A percentile compares a stretch with the other conserved stretches of the same genome.
Conservation (phyloP, 2,797 vertebrate genomes). For the Cryptoblepharus egeriae region DNA sequence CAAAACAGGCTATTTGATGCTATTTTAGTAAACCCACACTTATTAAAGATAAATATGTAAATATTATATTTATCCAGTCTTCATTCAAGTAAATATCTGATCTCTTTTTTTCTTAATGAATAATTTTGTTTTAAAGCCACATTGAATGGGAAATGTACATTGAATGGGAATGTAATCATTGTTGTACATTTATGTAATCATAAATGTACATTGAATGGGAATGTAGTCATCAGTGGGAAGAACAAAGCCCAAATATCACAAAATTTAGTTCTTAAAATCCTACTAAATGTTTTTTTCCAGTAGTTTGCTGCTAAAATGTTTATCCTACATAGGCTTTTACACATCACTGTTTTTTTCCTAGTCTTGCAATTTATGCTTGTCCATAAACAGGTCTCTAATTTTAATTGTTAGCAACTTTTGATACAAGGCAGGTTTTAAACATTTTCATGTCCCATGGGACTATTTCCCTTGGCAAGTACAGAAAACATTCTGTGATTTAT, state of each 20-base stretch:
- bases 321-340: slow-evolving; percentile 64
- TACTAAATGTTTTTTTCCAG: slow-evolving; percentile 44
- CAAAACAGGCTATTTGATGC: background rate
- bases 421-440: slow-evolving; percentile 74
- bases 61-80: background rate
- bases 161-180: slow-evolving; percentile 49
- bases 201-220: slow-evolving; percentile 45
- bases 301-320: slow-evolving; percentile 57
- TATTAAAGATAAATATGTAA: background rate
- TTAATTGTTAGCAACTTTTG: slow-evolving; percentile 77
- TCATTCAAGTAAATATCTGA: background rate
- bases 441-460: slow-evolving; percentile 72
- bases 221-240: slow-evolving; percentile 41
- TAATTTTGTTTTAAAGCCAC: slow-evolving; percentile 11
- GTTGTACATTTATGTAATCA: too few relatives aligned
- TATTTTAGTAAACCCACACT: background rate
- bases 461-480: slow-evolving; percentile 75
- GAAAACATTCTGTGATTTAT: slow-evolving; percentile 77
- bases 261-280: slow-evolving; percentile 54
- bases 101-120: background rate
- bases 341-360: slow-evolving; percentile 61
- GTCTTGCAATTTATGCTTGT: slow-evolving; percentile 72
- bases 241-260: background rate
- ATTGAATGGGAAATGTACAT: slow-evolving; percentile 41
- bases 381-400: slow-evolving; percentile 74